Conservation (phyloP, 2,113 vertebrate species). For the Channa maculata region DNA sequence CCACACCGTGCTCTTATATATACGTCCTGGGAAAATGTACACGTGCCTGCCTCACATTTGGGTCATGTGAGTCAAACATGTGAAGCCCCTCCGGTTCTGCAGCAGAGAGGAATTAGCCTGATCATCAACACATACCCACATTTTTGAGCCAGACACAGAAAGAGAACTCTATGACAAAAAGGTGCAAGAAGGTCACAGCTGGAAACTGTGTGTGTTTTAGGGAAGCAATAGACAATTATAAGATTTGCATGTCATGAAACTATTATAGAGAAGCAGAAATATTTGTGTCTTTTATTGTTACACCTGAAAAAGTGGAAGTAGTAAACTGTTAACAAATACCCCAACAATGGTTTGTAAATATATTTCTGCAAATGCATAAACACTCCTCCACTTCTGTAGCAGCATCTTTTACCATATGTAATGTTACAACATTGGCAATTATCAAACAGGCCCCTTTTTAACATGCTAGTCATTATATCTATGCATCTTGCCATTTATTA, state of each 20-base stretch:
- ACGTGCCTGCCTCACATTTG: conserved; percentile 65
- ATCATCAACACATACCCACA: conserved; percentile 27
- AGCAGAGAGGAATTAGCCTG: conserved; percentile 29
- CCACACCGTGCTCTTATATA: conserved; percentile 24
- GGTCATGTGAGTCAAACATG: conserved; percentile 67
- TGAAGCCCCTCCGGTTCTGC: conserved; percentile 43
- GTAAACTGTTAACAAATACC: not conserved
- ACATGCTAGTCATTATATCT: conserved; percentile 66
- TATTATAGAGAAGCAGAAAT: not conserved
- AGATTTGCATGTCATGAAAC: conserved; percentile 13
- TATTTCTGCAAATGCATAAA: not conserved
- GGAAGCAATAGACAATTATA: conserved; percentile 3
- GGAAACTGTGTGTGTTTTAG: not conserved
- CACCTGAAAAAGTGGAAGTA: conserved; percentile 3
- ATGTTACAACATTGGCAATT: conserved; percentile 53
- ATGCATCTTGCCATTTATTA: conserved; percentile 35
- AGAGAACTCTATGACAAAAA: not conserved
- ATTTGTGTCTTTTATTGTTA: conserved; percentile 12
- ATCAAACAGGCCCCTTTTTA: conserved; percentile 38
- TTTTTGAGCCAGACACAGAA: not conserved
- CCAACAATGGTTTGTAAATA: conserved; percentile 21
- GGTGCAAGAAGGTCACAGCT: conserved; percentile 29
- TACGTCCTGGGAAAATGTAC: conserved; percentile 58
- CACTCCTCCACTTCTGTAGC: conserved; percentile 12
- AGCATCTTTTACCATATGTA: conserved; percentile 11